Base-by-base conservation (phyloP, 2,113 vertebrate genomes). In the Callocephalon fimbriatum region DNA sequence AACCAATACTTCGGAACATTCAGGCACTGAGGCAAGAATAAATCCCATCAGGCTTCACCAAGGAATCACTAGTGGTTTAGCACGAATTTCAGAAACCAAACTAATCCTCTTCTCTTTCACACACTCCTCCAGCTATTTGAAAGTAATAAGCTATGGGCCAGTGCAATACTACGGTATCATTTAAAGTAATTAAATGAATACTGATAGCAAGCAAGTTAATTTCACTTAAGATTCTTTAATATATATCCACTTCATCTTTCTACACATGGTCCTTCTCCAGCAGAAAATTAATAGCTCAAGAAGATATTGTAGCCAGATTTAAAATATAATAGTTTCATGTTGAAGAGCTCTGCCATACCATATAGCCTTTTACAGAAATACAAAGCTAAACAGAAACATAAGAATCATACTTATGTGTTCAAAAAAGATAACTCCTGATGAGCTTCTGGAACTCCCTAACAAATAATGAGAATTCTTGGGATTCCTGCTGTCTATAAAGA, bases 161-260 rank as follows among this genome's bases (percentile, higher is more conserved):
- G 32, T 65, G 45, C 15, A 81, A 81, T 50, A 76, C 42, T 82
- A 56, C 8, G 75, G 45, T 6, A 75, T 44, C 50, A 82, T 40
- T 89, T 51, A 32, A 80, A 68, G 8, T 54, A 93, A 87, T 90
- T 93, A 92, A 89, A 84, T 47, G 93, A 87, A 79, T 72, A 84
- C 4, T 85, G 63, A 81, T 62, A 90, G n/a, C 53, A 59, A 72
- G 51, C 75, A 78, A 23, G 47, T 86, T 85, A 3, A 82, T 72
- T 74, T 72, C 10, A 65, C 50, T 76, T 74, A 68, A 73, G 32
- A 72, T 68, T 65, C 27, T 59, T 54, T 68, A 47, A 68, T 32
- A 56, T 47, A 62, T 42, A 71, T 45, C 23, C 12, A 59, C 7
- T 67, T 79, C 40, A 63, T 75, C 50, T 87, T 77, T 62, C 38